These are phyloP conservation scores for Amblyopsis hoosieri DNA, from an alignment of 2,797 vertebrate species.

Conservation along the genomic window DNA sequence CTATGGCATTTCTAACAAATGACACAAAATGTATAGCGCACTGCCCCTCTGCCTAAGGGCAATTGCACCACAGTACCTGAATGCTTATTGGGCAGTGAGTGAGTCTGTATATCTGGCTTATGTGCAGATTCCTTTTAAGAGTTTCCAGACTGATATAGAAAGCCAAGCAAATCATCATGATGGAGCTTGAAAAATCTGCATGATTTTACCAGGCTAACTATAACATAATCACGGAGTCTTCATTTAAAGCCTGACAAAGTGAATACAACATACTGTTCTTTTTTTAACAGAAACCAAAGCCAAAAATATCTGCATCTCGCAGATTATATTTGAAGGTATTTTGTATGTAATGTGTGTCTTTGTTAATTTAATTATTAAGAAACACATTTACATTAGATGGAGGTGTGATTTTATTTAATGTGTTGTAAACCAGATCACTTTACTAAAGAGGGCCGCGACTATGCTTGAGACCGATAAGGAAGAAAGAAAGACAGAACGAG, in stretches of 20 bases:
- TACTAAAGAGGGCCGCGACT: conserved; percentile 74
- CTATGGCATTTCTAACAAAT: too few species aligned
- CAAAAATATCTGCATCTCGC: conserved; percentile 79
- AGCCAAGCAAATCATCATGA: too few species aligned
- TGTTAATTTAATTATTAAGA: not conserved
- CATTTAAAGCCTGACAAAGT: conserved; percentile 5
- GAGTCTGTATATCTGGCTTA: too few species aligned
- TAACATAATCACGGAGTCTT: too few species aligned
- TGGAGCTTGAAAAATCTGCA: too few species aligned
- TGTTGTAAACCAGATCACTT: conserved; percentile 68
- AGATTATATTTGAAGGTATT: conserved; percentile 78
- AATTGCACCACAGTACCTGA: too few species aligned
- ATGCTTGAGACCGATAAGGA: conserved; percentile 72
- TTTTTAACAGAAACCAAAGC: conserved; percentile 72
- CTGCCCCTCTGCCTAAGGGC: too few species aligned
- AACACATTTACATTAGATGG: conserved; percentile 1
- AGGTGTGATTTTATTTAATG: not conserved
- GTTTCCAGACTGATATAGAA: too few species aligned
- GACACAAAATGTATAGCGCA: too few species aligned
- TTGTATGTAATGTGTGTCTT: not conserved
- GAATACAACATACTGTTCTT: conserved; percentile 9
- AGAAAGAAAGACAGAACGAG: conserved; percentile 59
- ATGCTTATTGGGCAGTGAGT: too few species aligned
- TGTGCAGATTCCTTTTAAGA: too few species aligned
- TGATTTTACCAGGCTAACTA: too few species aligned